phyloP scores from a whole-genome alignment of 2,113 vertebrate species.

The Apaloderma vittatum region DNA sequence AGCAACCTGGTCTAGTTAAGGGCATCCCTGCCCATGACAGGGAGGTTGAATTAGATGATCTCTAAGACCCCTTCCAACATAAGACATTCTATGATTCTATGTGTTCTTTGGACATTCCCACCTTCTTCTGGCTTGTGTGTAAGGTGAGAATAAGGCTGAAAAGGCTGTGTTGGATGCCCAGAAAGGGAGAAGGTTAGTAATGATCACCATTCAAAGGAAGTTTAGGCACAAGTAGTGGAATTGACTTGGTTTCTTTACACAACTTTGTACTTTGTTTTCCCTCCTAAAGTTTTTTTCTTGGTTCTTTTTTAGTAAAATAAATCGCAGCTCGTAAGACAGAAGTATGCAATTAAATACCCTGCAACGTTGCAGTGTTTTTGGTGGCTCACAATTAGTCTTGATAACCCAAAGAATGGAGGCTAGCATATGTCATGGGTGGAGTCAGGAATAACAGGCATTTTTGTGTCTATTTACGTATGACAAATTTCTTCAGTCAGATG shows the following conservation, averaged over 20 bases:
- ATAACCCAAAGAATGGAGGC: background rate
- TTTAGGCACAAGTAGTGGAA: background rate
- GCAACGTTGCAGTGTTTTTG: background rate
- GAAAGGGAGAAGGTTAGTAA: background rate
- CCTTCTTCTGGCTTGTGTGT: background rate
- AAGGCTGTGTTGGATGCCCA: background rate
- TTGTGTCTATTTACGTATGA: background rate
- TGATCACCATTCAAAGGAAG: background rate
- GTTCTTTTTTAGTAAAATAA: slow-evolving; percentile 7
- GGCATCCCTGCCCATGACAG: too few species aligned
- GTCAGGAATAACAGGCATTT: slow-evolving; percentile 35
- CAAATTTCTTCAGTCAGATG: slow-evolving; percentile 57
- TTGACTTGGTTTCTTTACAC: background rate
- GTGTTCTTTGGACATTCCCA: background rate
- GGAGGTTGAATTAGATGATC: too few species aligned
- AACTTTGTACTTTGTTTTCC: slow-evolving; percentile 30
- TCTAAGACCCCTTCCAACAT: too few species aligned
- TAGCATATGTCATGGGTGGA: background rate
- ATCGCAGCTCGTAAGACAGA: background rate
- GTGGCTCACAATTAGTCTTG: background rate
- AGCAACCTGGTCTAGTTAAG: too few species aligned
- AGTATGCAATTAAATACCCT: background rate
- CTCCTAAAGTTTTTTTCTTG: background rate
- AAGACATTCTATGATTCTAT: too few species aligned
- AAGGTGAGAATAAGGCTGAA: background rate